These are phyloP conservation scores for Squalus acanthias DNA, from an alignment of 2,797 vertebrate genomes.

Conservation along the genomic window DNA sequence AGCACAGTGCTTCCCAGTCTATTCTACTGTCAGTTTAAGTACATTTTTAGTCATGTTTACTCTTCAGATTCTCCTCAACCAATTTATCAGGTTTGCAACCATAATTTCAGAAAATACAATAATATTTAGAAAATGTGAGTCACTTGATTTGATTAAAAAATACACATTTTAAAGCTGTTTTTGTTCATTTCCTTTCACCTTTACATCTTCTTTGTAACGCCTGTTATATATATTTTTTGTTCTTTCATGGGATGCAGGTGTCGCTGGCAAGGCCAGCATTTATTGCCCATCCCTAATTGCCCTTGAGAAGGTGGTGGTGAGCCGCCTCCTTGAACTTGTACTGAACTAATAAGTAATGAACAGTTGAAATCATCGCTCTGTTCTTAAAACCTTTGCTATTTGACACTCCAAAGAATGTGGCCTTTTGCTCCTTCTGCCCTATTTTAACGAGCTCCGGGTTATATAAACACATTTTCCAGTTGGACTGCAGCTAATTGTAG, in stretches of 20 bases:
- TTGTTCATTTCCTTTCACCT: not conserved
- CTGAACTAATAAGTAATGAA: not conserved
- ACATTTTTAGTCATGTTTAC: not conserved
- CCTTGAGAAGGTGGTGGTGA: too few species aligned
- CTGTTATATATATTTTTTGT: not conserved
- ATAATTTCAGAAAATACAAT: not conserved
- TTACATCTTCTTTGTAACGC: not conserved
- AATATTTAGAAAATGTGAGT: not conserved
- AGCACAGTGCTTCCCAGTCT: not conserved
- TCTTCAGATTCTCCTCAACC: not conserved
- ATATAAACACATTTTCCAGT: conserved; percentile 1
- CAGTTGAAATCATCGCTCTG: conserved; percentile 16
- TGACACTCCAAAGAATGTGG: not conserved
- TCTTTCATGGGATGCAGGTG: too few species aligned
- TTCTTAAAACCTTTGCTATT: not conserved
- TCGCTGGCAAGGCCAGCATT: too few species aligned
- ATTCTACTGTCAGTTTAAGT: not conserved
- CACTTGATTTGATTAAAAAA: not conserved
- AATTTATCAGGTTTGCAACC: too few species aligned
- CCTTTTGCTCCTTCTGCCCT: not conserved
- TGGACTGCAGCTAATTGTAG: not conserved
- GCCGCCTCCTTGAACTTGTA: too few species aligned
- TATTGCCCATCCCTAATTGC: too few species aligned
- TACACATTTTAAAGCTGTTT: not conserved
- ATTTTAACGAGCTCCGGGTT: not conserved